Evolutionary conservation across 2,888 invertebrate genomes (phyloP).

Genomic region (Dermolepida albohirtum): DNA sequence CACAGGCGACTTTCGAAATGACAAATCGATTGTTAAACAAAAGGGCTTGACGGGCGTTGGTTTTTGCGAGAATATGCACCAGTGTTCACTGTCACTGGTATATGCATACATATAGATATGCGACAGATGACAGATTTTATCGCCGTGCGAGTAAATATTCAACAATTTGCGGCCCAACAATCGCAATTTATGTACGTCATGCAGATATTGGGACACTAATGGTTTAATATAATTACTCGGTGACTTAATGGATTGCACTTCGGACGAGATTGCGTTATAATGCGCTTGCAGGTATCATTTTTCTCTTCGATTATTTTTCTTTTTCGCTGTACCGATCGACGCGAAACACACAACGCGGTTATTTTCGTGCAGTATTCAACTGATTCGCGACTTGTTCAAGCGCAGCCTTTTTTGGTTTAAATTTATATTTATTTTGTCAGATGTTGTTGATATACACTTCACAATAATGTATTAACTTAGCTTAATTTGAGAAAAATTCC

Average conservation of each 20-base stretch:
- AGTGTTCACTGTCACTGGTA: neutral
- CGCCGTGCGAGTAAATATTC: slow-evolving; percentile 50
- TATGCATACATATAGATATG: slow-evolving; percentile 12
- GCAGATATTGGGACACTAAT: slow-evolving; percentile 57
- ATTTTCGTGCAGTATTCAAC: slow-evolving; percentile 11
- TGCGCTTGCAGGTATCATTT: slow-evolving; percentile 10
- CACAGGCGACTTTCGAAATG: neutral
- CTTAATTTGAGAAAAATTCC: too few species aligned
- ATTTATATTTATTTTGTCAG: too few species aligned
- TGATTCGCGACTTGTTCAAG: neutral
- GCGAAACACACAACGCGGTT: neutral
- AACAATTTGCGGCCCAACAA: slow-evolving; percentile 52
- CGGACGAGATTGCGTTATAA: slow-evolving; percentile 33
- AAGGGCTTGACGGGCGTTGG: neutral
- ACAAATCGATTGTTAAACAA: slow-evolving; percentile 10
- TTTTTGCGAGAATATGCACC: neutral
- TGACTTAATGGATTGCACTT: slow-evolving; percentile 59
- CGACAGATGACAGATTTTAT: slow-evolving; percentile 47
- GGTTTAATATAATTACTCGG: slow-evolving; percentile 57
- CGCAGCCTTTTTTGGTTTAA: too few species aligned
- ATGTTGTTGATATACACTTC: too few species aligned
- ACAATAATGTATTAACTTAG: too few species aligned
- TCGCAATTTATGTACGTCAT: slow-evolving; percentile 54
- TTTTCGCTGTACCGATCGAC: neutral
- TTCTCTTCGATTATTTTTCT: neutral